A percentile compares a stretch with the other conserved stretches of the same genome.
Conservation (phyloP, 1,140 invertebrate genomes). For the Dendrolimus punctatus region DNA sequence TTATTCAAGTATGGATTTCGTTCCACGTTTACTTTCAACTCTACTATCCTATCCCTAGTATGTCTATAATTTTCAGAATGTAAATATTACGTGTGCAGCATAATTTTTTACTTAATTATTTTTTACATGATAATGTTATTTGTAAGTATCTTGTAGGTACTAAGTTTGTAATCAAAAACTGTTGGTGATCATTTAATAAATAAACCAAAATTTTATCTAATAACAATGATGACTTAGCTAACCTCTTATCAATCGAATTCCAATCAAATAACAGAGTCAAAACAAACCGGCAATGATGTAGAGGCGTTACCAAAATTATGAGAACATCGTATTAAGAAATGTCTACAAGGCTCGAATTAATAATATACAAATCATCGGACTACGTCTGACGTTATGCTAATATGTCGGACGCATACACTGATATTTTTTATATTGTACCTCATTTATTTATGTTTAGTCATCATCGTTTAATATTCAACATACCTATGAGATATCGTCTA, state of each 20-base stretch:
- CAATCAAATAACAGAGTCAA: constrained; percentile 20
- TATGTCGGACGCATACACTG: constrained; percentile 21
- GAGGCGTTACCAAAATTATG: constrained; percentile 42
- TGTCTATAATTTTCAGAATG: too few species aligned
- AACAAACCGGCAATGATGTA: constrained; percentile 29
- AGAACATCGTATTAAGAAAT: constrained; percentile 31
- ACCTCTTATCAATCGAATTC: constrained; percentile 21
- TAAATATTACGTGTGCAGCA: too few species aligned
- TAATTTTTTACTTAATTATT: too few species aligned
- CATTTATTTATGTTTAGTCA: constrained; percentile 62
- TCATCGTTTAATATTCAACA: constrained; percentile 53
- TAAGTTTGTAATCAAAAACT: too few species aligned
- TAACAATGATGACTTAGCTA: background rate
- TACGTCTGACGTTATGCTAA: constrained; percentile 26
- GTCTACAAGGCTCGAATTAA: constrained; percentile 48
- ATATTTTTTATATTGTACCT: constrained; percentile 41
- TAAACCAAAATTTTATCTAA: too few species aligned
- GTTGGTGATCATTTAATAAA: too few species aligned
- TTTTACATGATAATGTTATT: too few species aligned
- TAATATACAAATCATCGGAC: constrained; percentile 31
- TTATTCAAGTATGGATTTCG: too few species aligned
- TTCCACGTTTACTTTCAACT: too few species aligned
- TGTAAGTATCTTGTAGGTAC: too few species aligned
- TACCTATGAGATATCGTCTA: constrained; percentile 39
- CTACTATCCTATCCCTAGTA: too few species aligned